Evolutionary conservation across 2,888 invertebrate genomes (phyloP), one percentile per base, ranked within the genome.

Genomic region (Agrotis segetum): DNA sequence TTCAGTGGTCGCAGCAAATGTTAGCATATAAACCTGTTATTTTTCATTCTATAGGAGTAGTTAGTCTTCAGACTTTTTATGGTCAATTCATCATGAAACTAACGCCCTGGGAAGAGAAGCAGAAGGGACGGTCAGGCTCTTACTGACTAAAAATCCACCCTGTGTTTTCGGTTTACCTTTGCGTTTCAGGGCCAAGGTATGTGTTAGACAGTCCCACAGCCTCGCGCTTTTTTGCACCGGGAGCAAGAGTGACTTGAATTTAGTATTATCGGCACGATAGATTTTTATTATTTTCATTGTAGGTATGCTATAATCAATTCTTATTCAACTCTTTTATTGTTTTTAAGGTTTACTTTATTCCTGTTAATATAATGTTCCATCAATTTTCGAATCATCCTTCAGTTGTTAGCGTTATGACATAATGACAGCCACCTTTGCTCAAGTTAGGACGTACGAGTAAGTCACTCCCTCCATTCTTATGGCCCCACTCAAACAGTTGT

Each of bases 401-500:
- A 52, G 5, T 21, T 52, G 16, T 21, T 21, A 14, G 34, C 7
- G 34, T 34, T 34, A 7, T 34, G 3, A 34, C 21, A 21, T 14
- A 14, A 17, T 16, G 21, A 16, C 24, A 52, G 21, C 52, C 5
- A 53, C 9, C 16, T 17, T 17, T 11, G 24, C 24, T 9, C 29
- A 11, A 49, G n/a, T 52, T 19, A 46, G 34, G 19, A 14, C 19
- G 0, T 17, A 13, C 3, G 24, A 24, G n/a, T 24, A 24, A 2
- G 21, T 19, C 16, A n/a, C 13, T n/a, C 1, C 13, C 71, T 80
- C 73, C 50, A 5, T 58, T 76, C 40, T 71, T 17, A 60, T 62
- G 76, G 67, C 79, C 77, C 49, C 56, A 77, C 59, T 49, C 64
- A 70, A 71, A 72, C 85, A 85, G 86, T 86, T 85, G 85, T 84